Evolutionary conservation across 2,113 vertebrate species (phyloP), one percentile per base, ranked within the genome.

Genomic region (Otus sunia): DNA sequence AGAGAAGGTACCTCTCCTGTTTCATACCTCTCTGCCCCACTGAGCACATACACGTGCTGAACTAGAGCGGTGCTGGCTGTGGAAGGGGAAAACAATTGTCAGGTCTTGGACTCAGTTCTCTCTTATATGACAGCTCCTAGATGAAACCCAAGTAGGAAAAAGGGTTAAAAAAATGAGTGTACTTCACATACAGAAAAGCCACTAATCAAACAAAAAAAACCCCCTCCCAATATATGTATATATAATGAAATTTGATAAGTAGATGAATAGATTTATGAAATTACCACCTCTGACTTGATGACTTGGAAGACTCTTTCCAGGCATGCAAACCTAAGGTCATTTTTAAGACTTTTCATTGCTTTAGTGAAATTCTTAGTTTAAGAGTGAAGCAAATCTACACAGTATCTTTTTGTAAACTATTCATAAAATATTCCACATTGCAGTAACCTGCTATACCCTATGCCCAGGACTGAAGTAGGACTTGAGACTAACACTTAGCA

Each of bases 131-230:
- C 8, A 60, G 25, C 16, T 74, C 36, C 10, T 36, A 39, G 64
- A n/a, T 4, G 2, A 77, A 80, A 59, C 3, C 8, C 22, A 52
- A 26, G 4, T 12, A 43, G 12, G 14, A 4, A 58, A 76, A 78
- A 60, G 7, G 7, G 30, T 88, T 69, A 45, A 85, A 62, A 53
- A 37, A 27, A 59, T 1, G 4, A 63, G 3, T 1, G 8, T 13
- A 43, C 15, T 32, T 88, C 25, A 59, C 37, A 49, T 14, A 43
- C 1, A n/a, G 20, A 77, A 80, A 62, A 41, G 4, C 5, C 45
- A 52, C 17, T 19, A 37, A 62, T 27, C 15, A 69, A 64, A 41
- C 20, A 0, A 7, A 32, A 7, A 5, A 5, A 6, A 6, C 0
- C 3, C 1, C 5, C 12, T 16, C 13, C 10, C 4, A 3, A 15